phyloP scores from a whole-genome alignment of 2,113 vertebrate genomes.

The Mola mola region DNA sequence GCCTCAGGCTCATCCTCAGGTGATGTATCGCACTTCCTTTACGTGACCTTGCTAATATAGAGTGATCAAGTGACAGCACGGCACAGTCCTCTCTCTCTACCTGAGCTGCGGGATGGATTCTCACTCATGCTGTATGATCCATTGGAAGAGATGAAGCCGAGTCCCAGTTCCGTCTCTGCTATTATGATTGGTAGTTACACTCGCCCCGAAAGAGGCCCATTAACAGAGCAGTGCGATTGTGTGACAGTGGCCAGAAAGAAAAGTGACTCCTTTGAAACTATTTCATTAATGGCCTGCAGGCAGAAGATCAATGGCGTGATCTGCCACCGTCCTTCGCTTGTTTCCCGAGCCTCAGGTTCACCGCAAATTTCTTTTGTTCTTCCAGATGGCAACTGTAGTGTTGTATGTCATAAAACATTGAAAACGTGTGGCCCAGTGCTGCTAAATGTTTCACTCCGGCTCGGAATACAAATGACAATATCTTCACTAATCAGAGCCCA shows the following conservation, averaged over 20 bases:
- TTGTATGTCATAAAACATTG: slow-evolving; percentile 55
- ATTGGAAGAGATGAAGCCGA: slow-evolving; percentile 12
- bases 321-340: background rate
- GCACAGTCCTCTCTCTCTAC: background rate
- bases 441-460: slow-evolving; percentile 40
- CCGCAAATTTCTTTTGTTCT: slow-evolving; percentile 26
- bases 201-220: slow-evolving; percentile 44
- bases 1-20: background rate
- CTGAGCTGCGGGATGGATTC: slow-evolving; percentile 24
- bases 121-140: slow-evolving; percentile 27
- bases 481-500: slow-evolving; percentile 6
- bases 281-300: slow-evolving; percentile 54
- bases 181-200: slow-evolving; percentile 44
- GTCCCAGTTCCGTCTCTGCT: slow-evolving; percentile 34
- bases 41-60: slow-evolving; percentile 13
- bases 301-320: slow-evolving; percentile 54
- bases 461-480: slow-evolving; percentile 11
- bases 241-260: slow-evolving; percentile 36
- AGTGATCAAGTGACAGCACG: slow-evolving; percentile 9
- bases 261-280: slow-evolving; percentile 51
- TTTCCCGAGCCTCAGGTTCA: slow-evolving; percentile 8
- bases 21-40: slow-evolving; percentile 1
- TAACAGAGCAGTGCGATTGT: slow-evolving; percentile 45
- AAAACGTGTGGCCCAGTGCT: slow-evolving; percentile 39
- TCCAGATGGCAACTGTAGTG: slow-evolving; percentile 57